These are phyloP conservation scores for Merodon equestris DNA, from an alignment of 2,888 invertebrate genomes.

Conservation along the genomic window DNA sequence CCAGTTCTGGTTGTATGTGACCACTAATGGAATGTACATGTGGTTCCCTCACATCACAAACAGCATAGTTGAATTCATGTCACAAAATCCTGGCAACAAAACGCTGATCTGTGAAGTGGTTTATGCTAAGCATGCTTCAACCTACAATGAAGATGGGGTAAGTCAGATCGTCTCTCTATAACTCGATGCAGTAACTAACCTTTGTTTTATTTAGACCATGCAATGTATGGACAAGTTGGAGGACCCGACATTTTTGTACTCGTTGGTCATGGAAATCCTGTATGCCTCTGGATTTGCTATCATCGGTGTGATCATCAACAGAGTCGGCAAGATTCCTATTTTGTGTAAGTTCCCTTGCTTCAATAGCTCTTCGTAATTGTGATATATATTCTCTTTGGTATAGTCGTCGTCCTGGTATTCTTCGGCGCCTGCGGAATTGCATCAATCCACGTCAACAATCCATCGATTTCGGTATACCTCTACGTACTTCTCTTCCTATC, in stretches of 20 bases:
- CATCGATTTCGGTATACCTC: constrained; percentile 72
- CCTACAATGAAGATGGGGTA: constrained; percentile 69
- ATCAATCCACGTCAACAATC: constrained; percentile 70
- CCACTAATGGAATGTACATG: constrained; percentile 75
- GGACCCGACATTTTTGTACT: constrained; percentile 72
- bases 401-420: constrained; percentile 70
- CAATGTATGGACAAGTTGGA: constrained; percentile 72
- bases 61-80: constrained; percentile 73
- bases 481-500: constrained; percentile 72
- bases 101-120: constrained; percentile 73
- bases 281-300: constrained; percentile 73
- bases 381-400: constrained; percentile 32
- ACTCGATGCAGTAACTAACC: no score
- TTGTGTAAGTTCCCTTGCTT: constrained; percentile 71
- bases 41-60: constrained; percentile 77
- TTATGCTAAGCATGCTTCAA: constrained; percentile 68
- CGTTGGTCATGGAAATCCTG: constrained; percentile 72
- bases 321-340: constrained; percentile 73
- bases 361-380: no score
- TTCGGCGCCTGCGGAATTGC: constrained; percentile 72
- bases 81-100: constrained; percentile 70
- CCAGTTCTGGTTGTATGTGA: constrained; percentile 75
- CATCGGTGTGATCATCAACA: constrained; percentile 74
- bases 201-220: constrained; percentile 50
- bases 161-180: constrained; percentile 11